Evolutionary conservation across 2,888 invertebrate genomes (phyloP).

Genomic region (Falcaria lacertinaria): DNA sequence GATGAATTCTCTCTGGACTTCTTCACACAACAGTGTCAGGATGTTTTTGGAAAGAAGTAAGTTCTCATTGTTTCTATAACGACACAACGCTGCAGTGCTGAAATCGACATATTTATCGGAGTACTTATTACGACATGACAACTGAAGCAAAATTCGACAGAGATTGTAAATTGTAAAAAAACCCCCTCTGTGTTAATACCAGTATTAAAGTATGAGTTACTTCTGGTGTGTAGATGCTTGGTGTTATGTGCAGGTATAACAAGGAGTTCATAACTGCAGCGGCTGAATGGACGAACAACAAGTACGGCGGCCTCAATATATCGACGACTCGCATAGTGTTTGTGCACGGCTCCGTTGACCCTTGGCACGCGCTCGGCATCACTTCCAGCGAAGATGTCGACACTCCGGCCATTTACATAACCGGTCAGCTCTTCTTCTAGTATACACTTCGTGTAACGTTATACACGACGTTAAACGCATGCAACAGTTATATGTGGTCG

Average conservation of each 20-base stretch:
- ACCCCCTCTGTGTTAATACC: too few species aligned
- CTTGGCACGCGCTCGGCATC: slow-evolving; percentile 91
- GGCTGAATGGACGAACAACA: slow-evolving; percentile 85
- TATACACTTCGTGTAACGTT: too few species aligned
- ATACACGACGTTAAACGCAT: not conserved
- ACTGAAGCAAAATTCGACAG: too few species aligned
- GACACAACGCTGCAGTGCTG: too few species aligned
- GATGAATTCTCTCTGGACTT: slow-evolving; percentile 87
- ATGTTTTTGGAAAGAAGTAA: slow-evolving; percentile 89
- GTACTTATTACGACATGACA: too few species aligned
- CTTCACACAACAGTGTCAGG: slow-evolving; percentile 89
- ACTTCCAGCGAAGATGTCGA: slow-evolving; percentile 74
- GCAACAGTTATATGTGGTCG: not conserved
- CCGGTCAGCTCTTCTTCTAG: slow-evolving; percentile 81
- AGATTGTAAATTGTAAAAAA: too few species aligned
- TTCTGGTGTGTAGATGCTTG: not conserved
- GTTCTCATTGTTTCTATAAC: slow-evolving; percentile 25
- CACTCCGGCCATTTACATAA: slow-evolving; percentile 86
- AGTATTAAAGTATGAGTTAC: not conserved
- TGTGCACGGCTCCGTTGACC: slow-evolving; percentile 94
- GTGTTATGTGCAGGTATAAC: slow-evolving; percentile 73
- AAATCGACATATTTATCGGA: too few species aligned
- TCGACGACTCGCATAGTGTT: slow-evolving; percentile 87
- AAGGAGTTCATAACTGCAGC: slow-evolving; percentile 79
- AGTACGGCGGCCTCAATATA: slow-evolving; percentile 88